These are phyloP conservation scores for Bombus waltoni DNA, from an alignment of 1,140 invertebrate species.

Conservation along the genomic window DNA sequence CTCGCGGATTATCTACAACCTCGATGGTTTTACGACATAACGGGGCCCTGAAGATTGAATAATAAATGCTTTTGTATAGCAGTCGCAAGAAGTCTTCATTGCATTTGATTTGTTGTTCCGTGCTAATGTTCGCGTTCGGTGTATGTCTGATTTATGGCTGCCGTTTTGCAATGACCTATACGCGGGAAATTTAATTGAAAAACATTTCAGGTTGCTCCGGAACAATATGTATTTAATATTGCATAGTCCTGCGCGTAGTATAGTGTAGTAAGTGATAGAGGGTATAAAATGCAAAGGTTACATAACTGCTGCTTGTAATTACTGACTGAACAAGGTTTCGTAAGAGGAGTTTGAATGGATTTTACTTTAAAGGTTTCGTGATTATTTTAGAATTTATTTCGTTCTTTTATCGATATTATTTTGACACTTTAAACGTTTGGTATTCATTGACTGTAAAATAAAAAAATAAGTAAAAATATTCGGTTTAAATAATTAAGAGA, in stretches of 20 bases:
- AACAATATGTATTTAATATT: not conserved
- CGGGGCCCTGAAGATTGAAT: not conserved
- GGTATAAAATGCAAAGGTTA: no score
- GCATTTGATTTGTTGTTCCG: conserved; percentile 4
- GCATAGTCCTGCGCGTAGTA: not conserved
- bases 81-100: not conserved
- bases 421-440: no score
- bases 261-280: not conserved
- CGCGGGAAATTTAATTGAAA: not conserved
- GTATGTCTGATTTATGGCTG: not conserved
- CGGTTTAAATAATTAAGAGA: no score
- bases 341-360: no score
- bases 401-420: no score
- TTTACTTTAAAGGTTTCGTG: no score
- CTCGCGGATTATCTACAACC: not conserved
- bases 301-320: no score
- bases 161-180: not conserved
- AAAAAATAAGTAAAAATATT: no score
- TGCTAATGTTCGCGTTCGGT: not conserved
- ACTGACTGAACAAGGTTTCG: no score
- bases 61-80: not conserved
- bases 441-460: no score
- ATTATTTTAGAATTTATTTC: no score
- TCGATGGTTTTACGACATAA: not conserved
- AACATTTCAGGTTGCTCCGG: not conserved